These are phyloP conservation scores for Drosophila elegans DNA, from an alignment of 1,140 invertebrate species.

Conservation along the genomic window DNA sequence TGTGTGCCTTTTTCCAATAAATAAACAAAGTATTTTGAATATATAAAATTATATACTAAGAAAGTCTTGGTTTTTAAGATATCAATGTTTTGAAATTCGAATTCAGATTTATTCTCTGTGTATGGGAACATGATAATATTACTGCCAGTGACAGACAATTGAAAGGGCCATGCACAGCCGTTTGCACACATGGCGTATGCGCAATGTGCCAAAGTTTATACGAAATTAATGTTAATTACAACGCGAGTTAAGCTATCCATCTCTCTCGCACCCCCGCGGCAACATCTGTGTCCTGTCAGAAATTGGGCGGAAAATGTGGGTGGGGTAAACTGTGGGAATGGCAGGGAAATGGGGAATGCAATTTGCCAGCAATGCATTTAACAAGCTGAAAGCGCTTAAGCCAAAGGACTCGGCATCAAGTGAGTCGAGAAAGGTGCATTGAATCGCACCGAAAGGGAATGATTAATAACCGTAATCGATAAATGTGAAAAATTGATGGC, in stretches of 20 bases:
- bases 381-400: constrained; percentile 49
- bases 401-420: constrained; percentile 15
- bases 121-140: constrained; percentile 15
- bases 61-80: no score
- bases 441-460: constrained; percentile 33
- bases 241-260: constrained; percentile 40
- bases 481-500: constrained; percentile 17
- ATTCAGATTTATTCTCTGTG: neutral
- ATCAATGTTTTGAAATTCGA: no score
- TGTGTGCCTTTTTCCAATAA: no score
- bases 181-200: constrained; percentile 39
- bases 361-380: constrained; percentile 48
- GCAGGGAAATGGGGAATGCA: constrained; percentile 31
- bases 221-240: constrained; percentile 73
- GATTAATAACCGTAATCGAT: constrained; percentile 47
- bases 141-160: constrained; percentile 47
- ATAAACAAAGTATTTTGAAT: no score
- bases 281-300: constrained; percentile 37
- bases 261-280: constrained; percentile 14
- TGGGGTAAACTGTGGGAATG: neutral
- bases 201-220: constrained; percentile 68
- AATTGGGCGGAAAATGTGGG: constrained; percentile 5
- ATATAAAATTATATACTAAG: no score
- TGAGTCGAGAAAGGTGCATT: constrained; percentile 38
- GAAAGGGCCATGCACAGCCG: constrained; percentile 36